A percentile compares a stretch with the other conserved stretches of the same genome.
These are phyloP conservation scores for Drosophila asahinai DNA, from an alignment of 1,140 invertebrate genomes.

Conservation along the genomic window DNA sequence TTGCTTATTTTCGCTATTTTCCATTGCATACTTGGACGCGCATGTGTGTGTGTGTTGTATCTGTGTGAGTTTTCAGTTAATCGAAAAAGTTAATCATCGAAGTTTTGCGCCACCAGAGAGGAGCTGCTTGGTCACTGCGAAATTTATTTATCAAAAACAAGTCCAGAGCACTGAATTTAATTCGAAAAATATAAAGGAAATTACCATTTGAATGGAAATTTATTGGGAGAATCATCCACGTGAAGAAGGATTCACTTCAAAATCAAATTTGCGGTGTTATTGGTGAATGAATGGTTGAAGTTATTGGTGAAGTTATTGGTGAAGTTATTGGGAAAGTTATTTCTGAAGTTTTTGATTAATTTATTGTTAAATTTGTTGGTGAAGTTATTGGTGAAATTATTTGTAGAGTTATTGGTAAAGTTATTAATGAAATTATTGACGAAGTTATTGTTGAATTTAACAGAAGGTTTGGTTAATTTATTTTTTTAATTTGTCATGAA, in stretches of 20 bases:
- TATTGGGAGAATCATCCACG: too few relatives aligned
- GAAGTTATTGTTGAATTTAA: too few relatives aligned
- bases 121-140: conserved; percentile 64
- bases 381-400: not conserved
- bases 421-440: too few relatives aligned
- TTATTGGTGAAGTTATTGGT: not conserved
- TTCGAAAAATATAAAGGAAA: not conserved
- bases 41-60: conserved; percentile 30
- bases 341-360: not conserved
- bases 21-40: conserved; percentile 54
- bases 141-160: conserved; percentile 46
- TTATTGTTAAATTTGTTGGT: not conserved
- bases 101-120: conserved; percentile 56
- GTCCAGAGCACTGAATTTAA: conserved; percentile 16
- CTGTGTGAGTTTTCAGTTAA: conserved; percentile 76
- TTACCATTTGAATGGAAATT: conserved; percentile 2
- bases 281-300: not conserved
- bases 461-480: too few relatives aligned
- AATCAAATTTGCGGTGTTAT: not conserved
- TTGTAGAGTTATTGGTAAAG: too few relatives aligned
- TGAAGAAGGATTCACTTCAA: not conserved
- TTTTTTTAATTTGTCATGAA: too few relatives aligned
- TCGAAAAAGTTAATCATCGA: conserved; percentile 83
- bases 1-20: conserved; percentile 55
- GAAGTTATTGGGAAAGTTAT: not conserved